Evolutionary conservation across 2,797 vertebrate species (phyloP), one percentile per base, ranked within the genome.

Genomic region (Etheostoma nigrum): DNA sequence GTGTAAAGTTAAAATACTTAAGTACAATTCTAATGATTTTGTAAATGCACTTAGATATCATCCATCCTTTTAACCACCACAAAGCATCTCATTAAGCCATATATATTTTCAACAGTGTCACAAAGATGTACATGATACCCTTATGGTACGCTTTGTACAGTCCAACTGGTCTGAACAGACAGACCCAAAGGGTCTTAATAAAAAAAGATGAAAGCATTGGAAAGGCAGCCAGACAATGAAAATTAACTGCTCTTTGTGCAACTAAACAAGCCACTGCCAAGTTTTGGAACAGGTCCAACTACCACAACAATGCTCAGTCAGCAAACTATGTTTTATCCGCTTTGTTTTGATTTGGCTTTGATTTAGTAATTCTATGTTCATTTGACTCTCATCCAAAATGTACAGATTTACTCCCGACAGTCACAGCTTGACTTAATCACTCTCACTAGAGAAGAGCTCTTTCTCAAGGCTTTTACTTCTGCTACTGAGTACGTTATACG

Each of bases 261-360:
- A 76, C 76, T 67, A 52, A 85, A 84, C 57, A 61, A 82, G 68
- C 64, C 40, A 1, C 78, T 78, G 78, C 74, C 66, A 70, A 71
- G 68, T 81, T 83, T 66, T 84, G 77, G 61, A 74, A 23, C 18
- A 2, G 30, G 12, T 78, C 85, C 79, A 82, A 60, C 36, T 36
- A 8, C 79, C 27, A 53, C 64, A 78, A 74, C 74, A 82, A 75
- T 82, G 77, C 79, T 70, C 69, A 53, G 60, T 86, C 78, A 78
- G 73, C 73, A 89, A 88, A 72, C 68, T 76, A 33, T 49, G 57
- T 58, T 75, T 76, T 51, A 81, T 78, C 57, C 36, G 9, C 62
- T 84, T 81, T 85, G 65, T 86, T 82, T 86, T 77, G 23, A 67
- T 88, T 89, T 77, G 73, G 82, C 82, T 83, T 86, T 79, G 77